Evolutionary conservation across 2,113 vertebrate genomes (phyloP), one percentile per base, ranked within the genome.

Genomic region (Psittacara wagleri): DNA sequence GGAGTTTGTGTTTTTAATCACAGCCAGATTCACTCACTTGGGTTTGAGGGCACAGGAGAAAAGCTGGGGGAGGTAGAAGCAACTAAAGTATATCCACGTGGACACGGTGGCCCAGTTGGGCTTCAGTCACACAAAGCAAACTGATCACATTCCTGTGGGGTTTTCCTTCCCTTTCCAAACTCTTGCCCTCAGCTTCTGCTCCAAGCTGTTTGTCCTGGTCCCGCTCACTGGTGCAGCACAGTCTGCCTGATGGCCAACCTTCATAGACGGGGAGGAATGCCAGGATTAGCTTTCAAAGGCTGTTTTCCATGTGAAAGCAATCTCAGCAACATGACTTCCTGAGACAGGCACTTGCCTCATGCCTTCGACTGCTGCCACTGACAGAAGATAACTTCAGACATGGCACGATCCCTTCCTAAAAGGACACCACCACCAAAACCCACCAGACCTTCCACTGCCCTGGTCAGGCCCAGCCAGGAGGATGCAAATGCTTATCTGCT

Each of bases 241-340:
- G 52, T 23, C 59, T 7, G 17, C 20, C 28, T 33, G 29, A 77
- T 23, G 35, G 35, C 72, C 90, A 78, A 18, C 20, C 41, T 55
- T n/a, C 37, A 17, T 0, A 73, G 74, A 44, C 1, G 10, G 37
- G 24, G 25, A 86, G 23, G 57, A 84, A 89, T 41, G 39, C 52
- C 49, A 72, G n/a, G 80, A 73, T 78, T 91, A 83, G 57, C 46
- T 85, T 90, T 76, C 24, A 76, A 68, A 76, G 33, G 78, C 52
- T 69, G 10, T 43, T 82, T 89, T 84, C 83, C 81, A 62, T n/a
- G 61, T 86, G 37, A 94, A 92, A 89, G 39, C 63, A 54, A 54
- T 57, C 66, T 78, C 7, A 4, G 75, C 39, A 68, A 78, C 39
- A 27, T 3, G 4, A 69, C 33, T 89, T 92, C 69, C 43, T 79